Evolutionary conservation across 2,797 vertebrate genomes (phyloP).

Genomic region (Phalanger gymnotis): DNA sequence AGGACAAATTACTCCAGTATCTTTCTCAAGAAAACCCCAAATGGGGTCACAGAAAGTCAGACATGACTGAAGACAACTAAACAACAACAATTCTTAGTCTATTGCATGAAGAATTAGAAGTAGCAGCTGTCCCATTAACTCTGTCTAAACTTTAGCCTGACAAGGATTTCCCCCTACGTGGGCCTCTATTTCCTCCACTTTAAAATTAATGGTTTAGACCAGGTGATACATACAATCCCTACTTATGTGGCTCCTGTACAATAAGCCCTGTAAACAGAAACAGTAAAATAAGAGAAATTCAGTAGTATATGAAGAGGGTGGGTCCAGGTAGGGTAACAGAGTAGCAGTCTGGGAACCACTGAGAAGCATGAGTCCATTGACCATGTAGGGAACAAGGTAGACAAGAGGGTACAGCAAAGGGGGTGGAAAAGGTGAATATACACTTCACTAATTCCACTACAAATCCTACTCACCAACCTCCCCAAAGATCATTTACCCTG

Average conservation of each 20-base stretch:
- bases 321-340: background rate
- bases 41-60: background rate
- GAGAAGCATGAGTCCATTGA: background rate
- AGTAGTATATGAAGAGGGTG: background rate
- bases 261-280: background rate
- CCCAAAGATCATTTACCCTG: background rate
- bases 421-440: background rate
- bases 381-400: background rate
- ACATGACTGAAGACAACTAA: background rate
- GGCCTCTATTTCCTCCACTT: background rate
- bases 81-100: background rate
- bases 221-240: background rate
- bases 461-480: background rate
- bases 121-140: background rate
- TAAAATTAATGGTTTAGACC: background rate
- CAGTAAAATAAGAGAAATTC: background rate
- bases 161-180: background rate
- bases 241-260: background rate
- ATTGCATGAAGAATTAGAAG: background rate
- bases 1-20: background rate
- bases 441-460: background rate
- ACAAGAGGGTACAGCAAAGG: background rate
- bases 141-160: background rate
- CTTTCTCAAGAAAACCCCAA: background rate
- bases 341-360: background rate